Base-by-base conservation (phyloP, 53 echinoderm and acorn worm species). In the Zoroaster sp. region DNA sequence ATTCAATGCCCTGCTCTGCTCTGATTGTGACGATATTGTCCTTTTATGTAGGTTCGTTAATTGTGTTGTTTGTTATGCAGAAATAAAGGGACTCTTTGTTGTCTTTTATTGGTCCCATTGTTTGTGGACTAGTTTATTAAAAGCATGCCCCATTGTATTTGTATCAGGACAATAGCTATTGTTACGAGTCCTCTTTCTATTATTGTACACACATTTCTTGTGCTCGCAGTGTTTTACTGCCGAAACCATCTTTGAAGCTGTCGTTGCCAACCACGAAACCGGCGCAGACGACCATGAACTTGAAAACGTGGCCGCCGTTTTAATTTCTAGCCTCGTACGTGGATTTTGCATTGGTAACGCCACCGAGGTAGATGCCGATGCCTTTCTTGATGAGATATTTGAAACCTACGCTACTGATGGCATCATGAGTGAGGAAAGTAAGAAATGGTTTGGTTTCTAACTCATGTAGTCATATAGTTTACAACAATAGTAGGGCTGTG, bases 331-430 rank as follows among this genome's bases (percentile, higher is more conserved):
- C 38, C 75, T 96, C 18, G 44, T 96, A 17, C 79, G 89, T 5
- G 96, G 96, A 4, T 91, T 82, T 54, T 97, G 97, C 71, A 95
- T 97, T 12, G 97, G 97, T 5, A 36, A 72, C 21, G 92, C 97
- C 2, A 91, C 92, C 1, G 25, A 21, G 21, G 31, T 94, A 4
- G 78, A 90, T 35, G 72, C 92, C 5, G 92, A 94, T 7, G 89
- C 72, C 17, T 97, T 97, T 41, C 54, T 88, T 13, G 74, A 95
- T 15, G 89, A 92, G 2, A 67, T 97, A 21, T 97, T 93, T 51
- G 91, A 90, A 11, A 3, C 23, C 15, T 97, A 94, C 33, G 80
- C 82, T 5, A 69, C 63, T 0, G 90, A 72, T 15, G 86, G 78
- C 0, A 37, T 89, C 37, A 92, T 97, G 13, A 34, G 52, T 5